Percentiles rank a stretch among this genome's conserved stretches.
Conservation (phyloP, 2,113 vertebrate species). For the Anarrhichthys ocellatus region DNA sequence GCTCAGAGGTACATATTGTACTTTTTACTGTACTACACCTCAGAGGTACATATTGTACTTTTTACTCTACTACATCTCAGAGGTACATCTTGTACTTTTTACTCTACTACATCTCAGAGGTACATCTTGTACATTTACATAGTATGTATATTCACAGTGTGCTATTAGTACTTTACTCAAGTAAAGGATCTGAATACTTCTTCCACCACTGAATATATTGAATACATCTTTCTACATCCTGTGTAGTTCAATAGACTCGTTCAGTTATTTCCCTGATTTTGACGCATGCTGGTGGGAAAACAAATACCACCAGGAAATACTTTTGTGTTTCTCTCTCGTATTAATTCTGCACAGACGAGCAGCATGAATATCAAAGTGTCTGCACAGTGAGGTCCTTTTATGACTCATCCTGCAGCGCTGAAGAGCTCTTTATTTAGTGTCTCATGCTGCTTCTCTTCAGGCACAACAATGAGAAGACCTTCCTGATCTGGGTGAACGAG, state of each 20-base stretch:
- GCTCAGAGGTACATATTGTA: not conserved
- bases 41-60: too few relatives aligned
- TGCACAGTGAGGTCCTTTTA: not conserved
- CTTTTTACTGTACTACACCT: not conserved
- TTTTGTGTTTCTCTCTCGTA: not conserved
- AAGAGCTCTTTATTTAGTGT: conserved; percentile 5
- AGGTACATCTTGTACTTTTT: too few relatives aligned
- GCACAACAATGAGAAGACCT: conserved; percentile 96
- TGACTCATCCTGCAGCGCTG: conserved; percentile 7
- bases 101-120: too few relatives aligned
- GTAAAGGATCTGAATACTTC: too few relatives aligned
- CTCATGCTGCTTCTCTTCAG: conserved; percentile 56
- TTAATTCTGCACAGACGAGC: conserved; percentile 2
- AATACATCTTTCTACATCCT: not conserved
- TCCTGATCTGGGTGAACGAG: conserved; percentile 95
- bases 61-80: too few relatives aligned
- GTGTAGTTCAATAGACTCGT: not conserved
- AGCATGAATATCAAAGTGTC: conserved; percentile 20
- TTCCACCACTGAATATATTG: not conserved
- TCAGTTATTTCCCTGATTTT: not conserved
- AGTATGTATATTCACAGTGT: too few relatives aligned
- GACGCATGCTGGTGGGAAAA: not conserved
- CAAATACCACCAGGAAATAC: not conserved
- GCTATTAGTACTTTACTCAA: too few relatives aligned
- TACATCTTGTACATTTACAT: too few relatives aligned